phyloP scores from a whole-genome alignment of 1,140 invertebrate species.

The Diachasmimorpha longicaudata region DNA sequence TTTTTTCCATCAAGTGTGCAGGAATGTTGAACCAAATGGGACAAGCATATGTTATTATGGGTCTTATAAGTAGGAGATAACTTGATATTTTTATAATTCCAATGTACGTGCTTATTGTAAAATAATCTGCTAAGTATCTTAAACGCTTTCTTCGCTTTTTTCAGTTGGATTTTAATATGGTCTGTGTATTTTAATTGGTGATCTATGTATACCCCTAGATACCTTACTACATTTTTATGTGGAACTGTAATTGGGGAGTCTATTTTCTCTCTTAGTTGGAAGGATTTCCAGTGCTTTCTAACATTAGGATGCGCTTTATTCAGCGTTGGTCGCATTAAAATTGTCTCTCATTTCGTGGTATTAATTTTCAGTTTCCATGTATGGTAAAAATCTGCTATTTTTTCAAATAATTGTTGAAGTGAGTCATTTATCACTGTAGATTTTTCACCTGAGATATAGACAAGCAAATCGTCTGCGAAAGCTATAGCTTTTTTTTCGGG shows the following conservation, averaged over 20 bases:
- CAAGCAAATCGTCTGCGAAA: slow-evolving; percentile 24
- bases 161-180: slow-evolving; percentile 14
- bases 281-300: background rate
- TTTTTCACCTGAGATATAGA: background rate
- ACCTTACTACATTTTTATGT: slow-evolving; percentile 17
- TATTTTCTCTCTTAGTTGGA: background rate
- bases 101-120: no score
- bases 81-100: slow-evolving; percentile 7
- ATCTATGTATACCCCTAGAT: slow-evolving; percentile 16
- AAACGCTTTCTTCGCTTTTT: slow-evolving; percentile 19
- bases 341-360: no score
- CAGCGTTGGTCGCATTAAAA: no score
- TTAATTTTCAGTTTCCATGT: no score
- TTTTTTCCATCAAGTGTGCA: no score
- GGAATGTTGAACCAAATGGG: no score
- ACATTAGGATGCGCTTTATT: background rate
- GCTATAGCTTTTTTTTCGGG: background rate
- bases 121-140: background rate
- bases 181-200: background rate
- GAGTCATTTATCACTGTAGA: slow-evolving; percentile 5
- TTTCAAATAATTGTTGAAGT: background rate
- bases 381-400: slow-evolving; percentile 14
- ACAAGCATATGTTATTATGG: no score
- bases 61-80: slow-evolving; percentile 25
- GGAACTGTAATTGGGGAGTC: background rate